phyloP scores from a whole-genome alignment of 1,140 invertebrate species.

The Scaptomyza graminum region DNA sequence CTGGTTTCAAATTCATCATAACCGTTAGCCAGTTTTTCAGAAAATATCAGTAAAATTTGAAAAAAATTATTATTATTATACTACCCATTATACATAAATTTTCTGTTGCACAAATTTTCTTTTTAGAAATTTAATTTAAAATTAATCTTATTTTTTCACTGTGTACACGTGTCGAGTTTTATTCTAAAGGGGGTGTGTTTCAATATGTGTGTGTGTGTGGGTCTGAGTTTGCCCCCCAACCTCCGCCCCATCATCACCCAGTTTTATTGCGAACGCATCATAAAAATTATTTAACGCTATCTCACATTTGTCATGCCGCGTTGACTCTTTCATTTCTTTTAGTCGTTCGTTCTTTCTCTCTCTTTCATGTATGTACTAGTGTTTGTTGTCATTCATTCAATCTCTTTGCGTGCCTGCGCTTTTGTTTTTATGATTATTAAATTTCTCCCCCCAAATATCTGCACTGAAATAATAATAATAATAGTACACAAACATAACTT shows the following conservation, averaged over 20 bases:
- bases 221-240: constrained; percentile 1
- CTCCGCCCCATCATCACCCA: constrained; percentile 27
- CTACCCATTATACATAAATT: no score
- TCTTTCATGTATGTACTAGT: not conserved
- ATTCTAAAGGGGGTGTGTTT: constrained; percentile 1
- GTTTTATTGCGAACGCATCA: constrained; percentile 72
- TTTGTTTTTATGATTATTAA: constrained; percentile 78
- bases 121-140: not conserved
- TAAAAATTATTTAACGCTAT: constrained; percentile 82
- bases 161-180: constrained; percentile 37
- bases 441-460: constrained; percentile 64
- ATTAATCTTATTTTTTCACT: not conserved
- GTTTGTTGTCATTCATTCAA: constrained; percentile 21
- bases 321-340: constrained; percentile 58
- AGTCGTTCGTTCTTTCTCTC: constrained; percentile 10
- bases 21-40: no score
- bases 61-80: no score
- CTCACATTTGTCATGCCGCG: constrained; percentile 77
- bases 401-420: constrained; percentile 42
- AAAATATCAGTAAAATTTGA: no score
- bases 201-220: not conserved
- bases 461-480: constrained; percentile 59
- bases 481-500: constrained; percentile 23
- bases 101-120: no score
- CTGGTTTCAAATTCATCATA: no score